A percentile compares a stretch with the other conserved stretches of the same genome.
Conservation (phyloP, 2,888 invertebrate genomes). For the Chaitophorus viminalis region DNA sequence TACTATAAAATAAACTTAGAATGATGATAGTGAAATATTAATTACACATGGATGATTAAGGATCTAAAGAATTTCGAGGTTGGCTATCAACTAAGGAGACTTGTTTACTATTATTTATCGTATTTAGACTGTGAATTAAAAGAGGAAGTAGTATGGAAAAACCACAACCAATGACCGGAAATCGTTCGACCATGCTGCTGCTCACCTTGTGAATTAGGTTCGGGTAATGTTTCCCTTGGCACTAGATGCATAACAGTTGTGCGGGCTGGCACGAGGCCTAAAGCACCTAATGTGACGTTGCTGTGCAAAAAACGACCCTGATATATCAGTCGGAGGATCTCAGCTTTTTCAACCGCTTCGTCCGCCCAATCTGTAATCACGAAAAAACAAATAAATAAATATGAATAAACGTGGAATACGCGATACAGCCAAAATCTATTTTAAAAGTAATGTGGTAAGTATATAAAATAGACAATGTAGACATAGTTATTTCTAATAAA, state of each 20-base stretch:
- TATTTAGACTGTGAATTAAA: background rate
- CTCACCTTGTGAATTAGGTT: conserved; percentile 96
- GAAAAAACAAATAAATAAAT: background rate
- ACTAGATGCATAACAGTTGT: conserved; percentile 99
- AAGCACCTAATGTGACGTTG: conserved; percentile 97
- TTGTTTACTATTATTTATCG: background rate
- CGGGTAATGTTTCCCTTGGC: conserved; percentile 98
- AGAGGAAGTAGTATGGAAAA: background rate
- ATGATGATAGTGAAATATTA: background rate
- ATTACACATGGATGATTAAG: background rate
- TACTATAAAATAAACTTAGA: background rate
- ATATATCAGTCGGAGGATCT: conserved; percentile 98
- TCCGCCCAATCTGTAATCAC: conserved; percentile 87
- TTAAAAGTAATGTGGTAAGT: background rate
- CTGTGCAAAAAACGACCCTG: conserved; percentile 99
- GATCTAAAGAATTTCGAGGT: conserved; percentile 4
- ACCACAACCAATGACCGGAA: conserved; percentile 62
- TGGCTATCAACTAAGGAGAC: background rate
- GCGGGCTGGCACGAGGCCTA: conserved; percentile 95
- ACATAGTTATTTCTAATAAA: too few species aligned
- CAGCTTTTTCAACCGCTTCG: conserved; percentile 94
- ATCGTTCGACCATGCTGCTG: conserved; percentile 29
- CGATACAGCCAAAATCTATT: background rate
- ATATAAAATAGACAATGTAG: too few species aligned
- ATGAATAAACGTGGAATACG: background rate